These are phyloP conservation scores for Vesta saturnalis DNA, from an alignment of 2,888 invertebrate genomes.

Conservation along the genomic window DNA sequence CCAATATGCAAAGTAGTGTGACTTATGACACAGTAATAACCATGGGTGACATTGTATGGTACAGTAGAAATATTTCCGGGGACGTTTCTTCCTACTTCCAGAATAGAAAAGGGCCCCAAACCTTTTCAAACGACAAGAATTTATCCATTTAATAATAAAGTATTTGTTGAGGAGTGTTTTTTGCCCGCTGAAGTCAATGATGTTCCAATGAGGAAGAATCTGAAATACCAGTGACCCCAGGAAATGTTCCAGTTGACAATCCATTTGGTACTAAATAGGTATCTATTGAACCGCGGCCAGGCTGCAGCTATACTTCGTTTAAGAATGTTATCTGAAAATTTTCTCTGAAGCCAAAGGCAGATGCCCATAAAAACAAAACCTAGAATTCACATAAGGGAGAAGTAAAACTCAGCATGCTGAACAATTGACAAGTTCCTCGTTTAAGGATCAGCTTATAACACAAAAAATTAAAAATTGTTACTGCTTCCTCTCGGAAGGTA, in stretches of 20 bases:
- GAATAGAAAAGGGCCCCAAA: background rate
- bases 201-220: conserved; percentile 7
- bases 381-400: background rate
- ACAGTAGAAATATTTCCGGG: conserved; percentile 10
- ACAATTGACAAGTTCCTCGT: conserved; percentile 11
- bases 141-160: background rate
- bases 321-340: background rate
- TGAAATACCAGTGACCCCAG: background rate
- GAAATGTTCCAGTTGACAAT: background rate
- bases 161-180: background rate
- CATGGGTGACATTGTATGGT: conserved; percentile 13
- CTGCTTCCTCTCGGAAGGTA: no score
- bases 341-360: conserved; percentile 6
- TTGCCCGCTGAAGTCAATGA: conserved; percentile 7
- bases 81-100: no score
- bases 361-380: background rate
- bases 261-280: no score
- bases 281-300: no score
- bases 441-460: conserved; percentile 13
- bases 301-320: background rate
- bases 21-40: conserved; percentile 11
- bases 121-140: background rate
- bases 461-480: conserved; percentile 8
- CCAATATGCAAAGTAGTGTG: conserved; percentile 11
- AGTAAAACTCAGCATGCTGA: conserved; percentile 7